Base-by-base conservation (phyloP, 1,140 invertebrate species). In the Apis florea region DNA sequence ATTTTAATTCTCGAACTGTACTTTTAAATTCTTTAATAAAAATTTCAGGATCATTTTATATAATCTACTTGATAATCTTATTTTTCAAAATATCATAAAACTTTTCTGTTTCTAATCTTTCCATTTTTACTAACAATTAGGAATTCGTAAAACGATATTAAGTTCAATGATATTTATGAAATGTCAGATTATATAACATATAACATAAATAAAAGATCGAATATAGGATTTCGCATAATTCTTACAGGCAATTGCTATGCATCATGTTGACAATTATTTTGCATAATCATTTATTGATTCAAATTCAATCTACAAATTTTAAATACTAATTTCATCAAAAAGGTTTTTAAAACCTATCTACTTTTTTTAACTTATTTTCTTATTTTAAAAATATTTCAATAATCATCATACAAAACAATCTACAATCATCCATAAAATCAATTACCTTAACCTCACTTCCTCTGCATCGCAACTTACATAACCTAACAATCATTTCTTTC, bases 271-370 rank as follows among this genome's bases (percentile, higher is more conserved):
- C 64, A 79, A 54, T 72, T 40, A 71, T 5, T 71, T 11, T 26
- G 31, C 47, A 64, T 49, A 63, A 1, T 4, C 26, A 51, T 79
- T 79, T 79, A 79, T 79, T 63, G 15, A 73, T 64, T n/a, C 17
- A 26, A 26, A 0, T 31, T 26, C 5, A 0, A 10, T 58, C 40
- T 72, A 72, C 47, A 61, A 64, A 21, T 3, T 15, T 53, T 19
- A 0, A 24, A 19, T 0, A 19, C 15, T 10, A 6, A 47, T 17
- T 15, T 19, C 70, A 6, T 59, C 19, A 0, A 40, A 58, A 31
- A 58, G 13, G 13, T 21, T n/a, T 72, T 54, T 40, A 40, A 40
- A 40, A 40, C 5, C 53, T 6, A 40, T 21, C 21, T 12, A 11
- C 21, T 19, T 8, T 1, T 21, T 49, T 9, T 13, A 0, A 11